Percentiles rank a stretch among this genome's conserved stretches.
Conservation (phyloP, 2,113 vertebrate genomes). For the Sterna hirundo region DNA sequence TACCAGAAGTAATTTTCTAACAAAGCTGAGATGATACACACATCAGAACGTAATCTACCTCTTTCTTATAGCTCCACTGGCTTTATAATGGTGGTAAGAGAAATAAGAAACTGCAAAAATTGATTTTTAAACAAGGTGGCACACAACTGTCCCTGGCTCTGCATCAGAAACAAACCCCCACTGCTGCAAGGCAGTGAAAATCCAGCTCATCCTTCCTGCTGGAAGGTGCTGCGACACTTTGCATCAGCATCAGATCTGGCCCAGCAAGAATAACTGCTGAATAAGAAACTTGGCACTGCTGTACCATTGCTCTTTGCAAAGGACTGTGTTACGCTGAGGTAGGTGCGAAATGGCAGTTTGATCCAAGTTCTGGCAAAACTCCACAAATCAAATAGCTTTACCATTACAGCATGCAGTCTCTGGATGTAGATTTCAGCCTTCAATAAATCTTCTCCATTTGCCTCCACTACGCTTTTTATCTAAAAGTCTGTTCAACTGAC, state of each 20-base stretch:
- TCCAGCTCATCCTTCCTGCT: background rate
- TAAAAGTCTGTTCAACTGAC: background rate
- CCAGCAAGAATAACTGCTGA: background rate
- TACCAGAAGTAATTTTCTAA: background rate
- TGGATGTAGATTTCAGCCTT: background rate
- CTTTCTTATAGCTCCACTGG: background rate
- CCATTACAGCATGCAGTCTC: background rate
- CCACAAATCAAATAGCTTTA: background rate
- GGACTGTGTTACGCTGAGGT: background rate
- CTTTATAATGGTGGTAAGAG: background rate
- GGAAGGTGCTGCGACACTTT: background rate
- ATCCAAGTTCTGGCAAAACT: background rate
- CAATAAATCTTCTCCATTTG: background rate
- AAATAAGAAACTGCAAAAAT: background rate
- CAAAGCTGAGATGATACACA: background rate
- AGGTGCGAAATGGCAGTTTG: background rate
- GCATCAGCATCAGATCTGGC: background rate
- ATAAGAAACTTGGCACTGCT: background rate
- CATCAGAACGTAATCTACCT: background rate
- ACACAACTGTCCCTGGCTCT: background rate
- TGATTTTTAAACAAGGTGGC: background rate
- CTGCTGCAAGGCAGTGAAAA: background rate
- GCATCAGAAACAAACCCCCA: background rate
- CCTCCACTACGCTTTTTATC: background rate
- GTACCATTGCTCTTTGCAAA: background rate